Evolutionary conservation across 2,888 invertebrate species (phyloP), one percentile per base, ranked within the genome.

Genomic region (Agrotis clavis): DNA sequence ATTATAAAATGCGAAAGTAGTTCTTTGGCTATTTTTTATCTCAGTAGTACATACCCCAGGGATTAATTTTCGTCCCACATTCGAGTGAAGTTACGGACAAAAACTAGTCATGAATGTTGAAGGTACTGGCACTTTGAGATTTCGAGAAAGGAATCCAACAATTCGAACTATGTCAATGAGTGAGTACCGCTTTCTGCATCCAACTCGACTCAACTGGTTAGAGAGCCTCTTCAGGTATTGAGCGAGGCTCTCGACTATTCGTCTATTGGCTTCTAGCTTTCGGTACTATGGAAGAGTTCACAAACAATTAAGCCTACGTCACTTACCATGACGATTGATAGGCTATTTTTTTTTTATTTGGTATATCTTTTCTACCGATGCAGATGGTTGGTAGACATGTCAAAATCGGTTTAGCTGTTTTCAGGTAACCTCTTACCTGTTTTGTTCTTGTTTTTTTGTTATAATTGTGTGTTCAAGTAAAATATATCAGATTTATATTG

Each of bases 221-320:
- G 41, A 30, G 41, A 72, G 48, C 19, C 76, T 54, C 76, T 65
- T 66, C n/a, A 41, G 7, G 13, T 66, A 14, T 35, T 71, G 62
- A 9, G 16, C 41, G 25, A 54, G 1, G 1, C n/a, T 30, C 48
- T 72, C 48, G 53, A 53, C 25, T 35, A 47, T 47, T 53, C 30
- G 16, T 63, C 21, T n/a, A 74, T 74, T 53, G 35, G 25, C n/a
- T 45, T 19, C 35, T 13, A 53, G 21, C 18, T 30, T 48, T 19
- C 11, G 19, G 4, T 9, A 19, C 11, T n/a, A 47, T 62, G 5
- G 5, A 51, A 18, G 4, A 16, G 14, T 14, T 48, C 13, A 35
- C 16, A 19, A 16, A 50, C 5, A 11, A 11, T 25, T 9, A 14
- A n/a, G 4, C n/a, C 45, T 21, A 11, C 4, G 21, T 21, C 19